These are phyloP conservation scores for Ptychoptera albimana DNA, from an alignment of 2,888 invertebrate species.

Conservation along the genomic window DNA sequence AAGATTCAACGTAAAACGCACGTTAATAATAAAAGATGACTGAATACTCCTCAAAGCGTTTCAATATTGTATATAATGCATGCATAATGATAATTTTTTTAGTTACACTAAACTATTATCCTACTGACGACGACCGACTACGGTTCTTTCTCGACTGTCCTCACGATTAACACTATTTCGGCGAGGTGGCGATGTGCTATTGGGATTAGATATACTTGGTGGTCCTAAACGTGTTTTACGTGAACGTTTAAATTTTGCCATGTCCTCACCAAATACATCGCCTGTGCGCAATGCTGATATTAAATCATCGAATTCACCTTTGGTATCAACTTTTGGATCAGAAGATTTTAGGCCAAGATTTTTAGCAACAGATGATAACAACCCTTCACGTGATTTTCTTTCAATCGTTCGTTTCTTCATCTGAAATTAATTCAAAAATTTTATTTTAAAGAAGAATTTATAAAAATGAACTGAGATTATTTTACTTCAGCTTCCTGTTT, in stretches of 20 bases:
- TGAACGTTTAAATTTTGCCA: slow-evolving; percentile 77
- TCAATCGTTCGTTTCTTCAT: slow-evolving; percentile 71
- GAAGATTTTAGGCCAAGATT: slow-evolving; percentile 46
- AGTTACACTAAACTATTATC: not conserved
- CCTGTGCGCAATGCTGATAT: slow-evolving; percentile 89
- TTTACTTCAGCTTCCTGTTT: slow-evolving; percentile 67
- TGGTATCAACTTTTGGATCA: slow-evolving; percentile 34
- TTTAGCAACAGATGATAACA: slow-evolving; percentile 57
- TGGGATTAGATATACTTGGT: slow-evolving; percentile 21
- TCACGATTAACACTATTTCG: slow-evolving; percentile 45
- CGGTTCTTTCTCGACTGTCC: slow-evolving; percentile 49
- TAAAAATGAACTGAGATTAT: not conserved
- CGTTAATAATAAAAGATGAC: too few species aligned
- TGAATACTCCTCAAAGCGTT: too few species aligned
- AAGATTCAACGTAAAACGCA: too few species aligned
- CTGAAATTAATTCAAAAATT: slow-evolving; percentile 28
- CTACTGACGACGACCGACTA: slow-evolving; percentile 28
- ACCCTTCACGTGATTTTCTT: slow-evolving; percentile 63
- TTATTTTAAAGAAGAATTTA: slow-evolving; percentile 13
- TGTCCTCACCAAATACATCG: slow-evolving; percentile 90
- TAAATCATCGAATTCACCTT: slow-evolving; percentile 91
- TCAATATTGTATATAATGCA: too few species aligned
- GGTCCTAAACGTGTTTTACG: slow-evolving; percentile 45
- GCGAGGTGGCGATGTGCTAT: slow-evolving; percentile 42
- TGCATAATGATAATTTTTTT: too few species aligned